Conservation (phyloP, 2,113 vertebrate species). For the Megaceryle maxima region DNA sequence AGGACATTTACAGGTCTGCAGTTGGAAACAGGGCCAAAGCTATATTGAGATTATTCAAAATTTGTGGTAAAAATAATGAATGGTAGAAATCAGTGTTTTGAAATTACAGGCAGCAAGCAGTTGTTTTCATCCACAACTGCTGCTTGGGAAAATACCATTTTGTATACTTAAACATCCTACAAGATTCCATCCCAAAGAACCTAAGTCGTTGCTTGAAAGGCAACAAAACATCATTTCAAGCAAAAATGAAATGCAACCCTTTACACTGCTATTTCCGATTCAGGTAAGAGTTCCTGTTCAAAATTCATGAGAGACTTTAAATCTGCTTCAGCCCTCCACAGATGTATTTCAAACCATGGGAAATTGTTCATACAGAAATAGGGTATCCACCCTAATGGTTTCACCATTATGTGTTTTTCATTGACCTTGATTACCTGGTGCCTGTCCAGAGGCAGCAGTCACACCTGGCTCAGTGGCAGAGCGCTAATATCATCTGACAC, state of each 20-base stretch:
- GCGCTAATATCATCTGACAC: neutral
- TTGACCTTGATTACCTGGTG: neutral
- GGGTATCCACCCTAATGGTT: neutral
- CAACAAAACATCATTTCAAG: neutral
- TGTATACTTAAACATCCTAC: neutral
- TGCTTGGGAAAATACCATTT: neutral
- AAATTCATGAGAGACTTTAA: neutral
- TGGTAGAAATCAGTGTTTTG: neutral
- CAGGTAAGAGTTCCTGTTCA: neutral
- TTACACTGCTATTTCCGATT: neutral
- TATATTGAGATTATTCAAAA: neutral
- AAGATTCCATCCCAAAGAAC: neutral
- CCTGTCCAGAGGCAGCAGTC: neutral
- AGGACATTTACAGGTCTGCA: neutral
- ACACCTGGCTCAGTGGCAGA: neutral
- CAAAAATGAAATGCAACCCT: neutral
- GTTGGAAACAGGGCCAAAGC: neutral
- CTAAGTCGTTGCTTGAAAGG: neutral
- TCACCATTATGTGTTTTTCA: neutral
- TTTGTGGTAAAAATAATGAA: neutral
- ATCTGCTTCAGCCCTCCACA: neutral
- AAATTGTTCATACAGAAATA: neutral
- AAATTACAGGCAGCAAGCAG: neutral
- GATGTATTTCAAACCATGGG: neutral
- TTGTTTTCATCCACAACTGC: neutral